A percentile compares a stretch with the other conserved stretches of the same genome.
Evolutionary conservation across 64 coral and sea anemone genomes (phyloP).

Genomic region (Porites australiensis): DNA sequence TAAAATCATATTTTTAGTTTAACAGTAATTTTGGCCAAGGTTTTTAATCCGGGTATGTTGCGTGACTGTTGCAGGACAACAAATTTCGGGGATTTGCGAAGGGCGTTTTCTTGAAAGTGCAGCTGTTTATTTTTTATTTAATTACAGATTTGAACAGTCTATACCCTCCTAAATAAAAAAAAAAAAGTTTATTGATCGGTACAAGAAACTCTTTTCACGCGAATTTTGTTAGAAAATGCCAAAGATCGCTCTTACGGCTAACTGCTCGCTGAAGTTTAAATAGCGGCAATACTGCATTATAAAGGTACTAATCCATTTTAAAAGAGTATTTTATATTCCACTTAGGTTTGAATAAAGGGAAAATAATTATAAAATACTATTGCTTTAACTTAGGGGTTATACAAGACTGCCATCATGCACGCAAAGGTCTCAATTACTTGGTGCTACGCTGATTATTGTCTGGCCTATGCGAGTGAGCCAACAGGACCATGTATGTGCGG

Average conservation of each 20-base stretch:
- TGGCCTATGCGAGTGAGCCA: no score
- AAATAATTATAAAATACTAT: neutral
- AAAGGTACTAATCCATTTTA: neutral
- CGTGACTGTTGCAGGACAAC: neutral
- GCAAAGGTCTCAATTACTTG: neutral
- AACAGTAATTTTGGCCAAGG: neutral
- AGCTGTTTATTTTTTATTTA: neutral
- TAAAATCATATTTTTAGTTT: neutral
- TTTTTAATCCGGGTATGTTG: neutral
- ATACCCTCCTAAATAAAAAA: neutral
- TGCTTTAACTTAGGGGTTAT: neutral
- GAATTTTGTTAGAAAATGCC: neutral
- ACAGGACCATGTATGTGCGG: no score
- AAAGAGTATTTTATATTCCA: neutral
- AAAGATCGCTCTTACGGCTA: neutral
- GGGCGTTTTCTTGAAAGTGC: neutral
- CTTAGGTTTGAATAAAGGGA: conserved; percentile 5
- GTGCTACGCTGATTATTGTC: no score
- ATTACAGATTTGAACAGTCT: neutral
- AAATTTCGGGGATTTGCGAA: neutral
- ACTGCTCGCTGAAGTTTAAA: neutral
- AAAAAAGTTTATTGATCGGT: neutral
- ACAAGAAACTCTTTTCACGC: conserved; percentile 20
- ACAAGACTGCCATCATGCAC: conserved; percentile 2
- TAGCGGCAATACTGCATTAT: neutral